Conservation (phyloP, 1,140 invertebrate species). For the Hydropsyche tenuis region DNA sequence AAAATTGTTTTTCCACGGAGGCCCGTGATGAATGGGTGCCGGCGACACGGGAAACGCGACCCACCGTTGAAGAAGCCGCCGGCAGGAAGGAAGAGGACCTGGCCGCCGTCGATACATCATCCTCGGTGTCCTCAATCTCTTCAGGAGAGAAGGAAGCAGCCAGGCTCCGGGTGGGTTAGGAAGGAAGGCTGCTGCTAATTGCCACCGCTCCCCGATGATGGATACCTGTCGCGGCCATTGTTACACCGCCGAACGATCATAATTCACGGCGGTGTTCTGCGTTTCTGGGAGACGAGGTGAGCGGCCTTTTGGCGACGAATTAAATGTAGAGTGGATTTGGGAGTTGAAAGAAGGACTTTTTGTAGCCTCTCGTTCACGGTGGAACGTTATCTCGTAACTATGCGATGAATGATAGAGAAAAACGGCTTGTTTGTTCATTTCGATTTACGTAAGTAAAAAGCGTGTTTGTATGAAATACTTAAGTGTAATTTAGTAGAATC, state of each 20-base stretch:
- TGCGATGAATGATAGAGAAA: too few relatives aligned
- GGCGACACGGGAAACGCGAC: conserved; percentile 23
- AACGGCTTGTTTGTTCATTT: too few relatives aligned
- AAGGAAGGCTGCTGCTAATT: conserved; percentile 13
- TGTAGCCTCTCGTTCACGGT: too few relatives aligned
- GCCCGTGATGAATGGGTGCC: conserved; percentile 20
- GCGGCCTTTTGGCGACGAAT: too few relatives aligned
- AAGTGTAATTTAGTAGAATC: too few relatives aligned
- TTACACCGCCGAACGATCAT: conserved; percentile 19
- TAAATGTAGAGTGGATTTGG: not conserved
- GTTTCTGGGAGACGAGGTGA: too few relatives aligned
- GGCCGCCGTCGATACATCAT: conserved; percentile 30
- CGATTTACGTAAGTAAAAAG: too few relatives aligned
- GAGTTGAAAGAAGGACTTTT: too few relatives aligned
- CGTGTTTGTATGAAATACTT: too few relatives aligned
- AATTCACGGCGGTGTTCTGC: not conserved
- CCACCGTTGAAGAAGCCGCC: not conserved
- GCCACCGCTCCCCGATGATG: conserved; percentile 1
- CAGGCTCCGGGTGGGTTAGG: not conserved
- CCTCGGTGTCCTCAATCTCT: not conserved
- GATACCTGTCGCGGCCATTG: conserved; percentile 20
- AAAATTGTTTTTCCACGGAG: conserved; percentile 31
- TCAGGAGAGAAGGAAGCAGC: not conserved
- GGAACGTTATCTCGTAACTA: too few relatives aligned
- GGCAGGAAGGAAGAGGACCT: conserved; percentile 22